A percentile compares a stretch with the other conserved stretches of the same genome.
Evolutionary conservation across 2,113 vertebrate genomes (phyloP).

Genomic region (Pelecanoides urinatrix): DNA sequence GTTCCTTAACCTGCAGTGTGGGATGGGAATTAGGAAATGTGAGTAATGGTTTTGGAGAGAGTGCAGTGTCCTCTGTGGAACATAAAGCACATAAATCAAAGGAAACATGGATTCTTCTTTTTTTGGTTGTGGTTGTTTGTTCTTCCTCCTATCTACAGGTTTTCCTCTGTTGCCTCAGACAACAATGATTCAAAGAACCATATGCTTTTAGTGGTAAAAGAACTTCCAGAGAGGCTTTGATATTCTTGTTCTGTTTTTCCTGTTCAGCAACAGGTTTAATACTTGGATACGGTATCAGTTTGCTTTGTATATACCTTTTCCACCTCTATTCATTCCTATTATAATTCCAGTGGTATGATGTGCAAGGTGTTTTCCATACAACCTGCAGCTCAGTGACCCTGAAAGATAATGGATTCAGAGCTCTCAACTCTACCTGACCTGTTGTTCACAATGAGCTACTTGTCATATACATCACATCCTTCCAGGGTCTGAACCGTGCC

Average conservation of each 20-base stretch:
- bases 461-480: background rate
- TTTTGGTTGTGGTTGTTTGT: background rate
- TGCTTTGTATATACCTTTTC: background rate
- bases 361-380: background rate
- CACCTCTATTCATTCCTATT: background rate
- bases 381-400: background rate
- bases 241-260: background rate
- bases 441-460: background rate
- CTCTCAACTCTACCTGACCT: background rate
- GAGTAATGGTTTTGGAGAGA: background rate
- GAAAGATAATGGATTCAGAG: background rate
- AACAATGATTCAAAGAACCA: background rate
- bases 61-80: background rate
- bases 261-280: background rate
- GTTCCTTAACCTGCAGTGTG: rapidly evolving
- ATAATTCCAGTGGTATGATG: background rate
- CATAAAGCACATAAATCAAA: background rate
- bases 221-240: background rate
- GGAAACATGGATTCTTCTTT: background rate
- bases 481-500: background rate
- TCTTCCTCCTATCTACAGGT: background rate
- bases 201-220: background rate
- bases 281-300: background rate
- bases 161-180: background rate
- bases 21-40: background rate